Conservation (phyloP, 2,113 vertebrate genomes). For the Mystacornis crossleyi region DNA sequence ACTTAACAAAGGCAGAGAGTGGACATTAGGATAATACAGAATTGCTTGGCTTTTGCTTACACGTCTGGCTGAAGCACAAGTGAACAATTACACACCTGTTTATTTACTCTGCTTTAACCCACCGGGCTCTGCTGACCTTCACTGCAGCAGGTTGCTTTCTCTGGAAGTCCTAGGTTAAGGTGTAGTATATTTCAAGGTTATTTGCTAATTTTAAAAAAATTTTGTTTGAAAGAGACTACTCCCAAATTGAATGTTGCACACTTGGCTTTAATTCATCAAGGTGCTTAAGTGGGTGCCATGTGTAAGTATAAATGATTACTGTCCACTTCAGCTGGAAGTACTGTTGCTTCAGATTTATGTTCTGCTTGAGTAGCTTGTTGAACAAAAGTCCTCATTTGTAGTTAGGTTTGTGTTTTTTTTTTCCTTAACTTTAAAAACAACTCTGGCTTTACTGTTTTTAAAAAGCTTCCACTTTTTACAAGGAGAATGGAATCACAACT, state of each 20-base stretch:
- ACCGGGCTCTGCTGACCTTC: rapidly evolving
- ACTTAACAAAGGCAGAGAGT: not conserved
- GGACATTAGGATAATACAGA: not conserved
- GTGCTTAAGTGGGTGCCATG: not conserved
- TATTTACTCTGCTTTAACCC: not conserved
- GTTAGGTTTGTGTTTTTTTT: not conserved
- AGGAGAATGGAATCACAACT: not conserved
- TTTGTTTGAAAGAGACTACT: not conserved
- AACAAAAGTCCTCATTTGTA: not conserved
- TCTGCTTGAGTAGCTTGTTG: not conserved
- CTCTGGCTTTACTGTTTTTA: not conserved
- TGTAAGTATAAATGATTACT: not conserved
- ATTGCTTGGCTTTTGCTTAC: not conserved
- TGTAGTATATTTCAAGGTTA: not conserved
- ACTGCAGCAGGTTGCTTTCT: not conserved
- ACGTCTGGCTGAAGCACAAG: rapidly evolving
- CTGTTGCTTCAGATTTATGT: not conserved
- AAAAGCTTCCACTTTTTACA: not conserved
- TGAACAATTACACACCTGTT: not conserved
- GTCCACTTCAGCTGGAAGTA: not conserved
- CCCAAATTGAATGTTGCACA: not conserved
- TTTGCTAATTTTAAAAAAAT: not conserved
- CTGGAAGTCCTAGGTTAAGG: not conserved
- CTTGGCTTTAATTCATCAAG: not conserved
- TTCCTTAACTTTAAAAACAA: not conserved